Conservation (phyloP, 2,113 vertebrate genomes). For the Clinocottus analis region DNA sequence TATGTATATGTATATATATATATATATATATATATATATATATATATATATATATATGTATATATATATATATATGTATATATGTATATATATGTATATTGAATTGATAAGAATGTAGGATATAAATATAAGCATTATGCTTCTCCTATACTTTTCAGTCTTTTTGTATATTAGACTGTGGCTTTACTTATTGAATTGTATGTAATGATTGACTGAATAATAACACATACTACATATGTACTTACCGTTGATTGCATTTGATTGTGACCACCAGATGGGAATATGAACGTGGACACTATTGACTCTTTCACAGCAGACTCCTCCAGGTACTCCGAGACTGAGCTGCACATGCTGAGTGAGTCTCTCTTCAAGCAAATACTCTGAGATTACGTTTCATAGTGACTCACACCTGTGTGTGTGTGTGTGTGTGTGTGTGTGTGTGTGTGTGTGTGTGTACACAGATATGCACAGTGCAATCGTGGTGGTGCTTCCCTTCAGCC, state of each 20-base stretch:
- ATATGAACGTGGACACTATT: constrained; percentile 26
- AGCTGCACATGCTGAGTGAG: constrained; percentile 78
- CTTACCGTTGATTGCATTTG: background rate
- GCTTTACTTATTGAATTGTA: no score
- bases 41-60: no score
- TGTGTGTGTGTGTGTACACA: constrained; percentile 37
- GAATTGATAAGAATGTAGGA: no score
- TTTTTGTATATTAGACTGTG: no score
- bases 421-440: background rate
- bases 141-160: no score
- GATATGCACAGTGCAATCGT: constrained; percentile 81
- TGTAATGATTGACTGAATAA: no score
- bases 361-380: constrained; percentile 14
- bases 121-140: no score
- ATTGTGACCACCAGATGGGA: constrained; percentile 45
- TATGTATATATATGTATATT: no score
- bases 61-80: no score
- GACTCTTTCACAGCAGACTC: constrained; percentile 63
- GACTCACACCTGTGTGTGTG: background rate
- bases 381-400: constrained; percentile 25
- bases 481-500: constrained; percentile 83
- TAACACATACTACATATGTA: background rate
- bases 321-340: constrained; percentile 71
- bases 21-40: no score
- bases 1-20: no score